Evolutionary conservation across 2,113 vertebrate genomes (phyloP), one percentile per base, ranked within the genome.

Genomic region (Aleadryas rufinucha): DNA sequence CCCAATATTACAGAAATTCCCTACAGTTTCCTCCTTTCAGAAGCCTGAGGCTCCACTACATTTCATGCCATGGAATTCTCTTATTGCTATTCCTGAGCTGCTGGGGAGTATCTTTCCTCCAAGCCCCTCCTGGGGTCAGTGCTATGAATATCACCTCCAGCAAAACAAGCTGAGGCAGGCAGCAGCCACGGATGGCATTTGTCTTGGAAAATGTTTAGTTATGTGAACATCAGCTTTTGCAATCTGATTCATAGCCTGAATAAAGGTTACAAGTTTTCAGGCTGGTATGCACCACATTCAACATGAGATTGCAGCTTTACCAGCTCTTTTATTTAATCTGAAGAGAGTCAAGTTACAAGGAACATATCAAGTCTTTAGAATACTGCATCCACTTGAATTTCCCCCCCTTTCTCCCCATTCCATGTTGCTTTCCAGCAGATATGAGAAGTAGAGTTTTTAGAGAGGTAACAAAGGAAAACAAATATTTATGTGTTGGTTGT

Each of bases 161-260:
- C 85, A 60, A 18, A 64, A 85, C 93, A 95, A 93, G 93, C 68
- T 4, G 16, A 81, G 83, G 66, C 93, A 95, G 59, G 93, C 85
- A 86, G 72, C 78, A 85, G 66, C 54, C 68, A n/a, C 1, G 0
- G 85, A 44, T 88, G 79, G 47, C 44, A 75, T 90, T 90, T 77
- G 47, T 44, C 79, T 89, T 75, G 64, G 39, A 84, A 72, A 86
- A 75, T n/a, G 56, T 90, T 88, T 41, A n/a, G 33, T 66, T 91
- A 78, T n/a, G 35, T 24, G 79, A 90, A 84, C 75, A 64, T 33
- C 37, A 91, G 52, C 71, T 95, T 93, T 93, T 1, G 4, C 83
- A 95, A 84, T 66, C 64, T 17, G 52, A 90, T 92, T 88, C 50
- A 15, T 5, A 68, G 35, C 52, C 60, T 82, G 65, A 79, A 63